Conservation (phyloP, 2,113 vertebrate species). For the Isichthys henryi region DNA sequence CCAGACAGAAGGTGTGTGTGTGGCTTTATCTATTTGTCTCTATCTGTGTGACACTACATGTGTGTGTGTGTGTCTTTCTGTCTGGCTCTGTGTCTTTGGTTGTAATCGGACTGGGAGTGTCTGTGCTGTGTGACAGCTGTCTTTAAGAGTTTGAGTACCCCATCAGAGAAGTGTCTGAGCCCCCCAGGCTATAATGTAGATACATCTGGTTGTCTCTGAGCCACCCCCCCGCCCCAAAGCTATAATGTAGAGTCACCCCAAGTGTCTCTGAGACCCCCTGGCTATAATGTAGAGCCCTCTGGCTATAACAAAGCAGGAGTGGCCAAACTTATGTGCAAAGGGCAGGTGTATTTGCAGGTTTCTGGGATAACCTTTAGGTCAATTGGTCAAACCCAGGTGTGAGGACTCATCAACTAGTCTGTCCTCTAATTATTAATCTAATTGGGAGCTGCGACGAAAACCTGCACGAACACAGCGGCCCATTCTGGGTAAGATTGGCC, state of each 20-base stretch:
- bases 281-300: not conserved
- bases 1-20: not conserved
- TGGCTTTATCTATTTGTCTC: constrained; percentile 6
- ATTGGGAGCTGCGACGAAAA: not conserved
- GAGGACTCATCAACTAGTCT: not conserved
- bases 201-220: not conserved
- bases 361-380: not conserved
- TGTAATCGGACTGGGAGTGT: not conserved
- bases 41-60: not conserved
- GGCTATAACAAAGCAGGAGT: not conserved
- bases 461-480: no score
- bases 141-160: not conserved
- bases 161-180: not conserved
- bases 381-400: not conserved
- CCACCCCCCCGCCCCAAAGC: not conserved
- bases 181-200: not conserved
- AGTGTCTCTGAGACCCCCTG: not conserved
- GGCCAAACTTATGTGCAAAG: not conserved
- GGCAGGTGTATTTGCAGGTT: not conserved
- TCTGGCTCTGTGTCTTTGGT: not conserved
- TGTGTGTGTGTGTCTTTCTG: not conserved
- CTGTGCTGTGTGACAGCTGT: not conserved
- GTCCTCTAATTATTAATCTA: not conserved
- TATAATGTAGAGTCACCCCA: not conserved
- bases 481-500: no score